Percentiles rank a stretch among this genome's conserved stretches.
These are phyloP conservation scores for Drosophila dunni DNA, from an alignment of 1,140 invertebrate species.

Conservation along the genomic window DNA sequence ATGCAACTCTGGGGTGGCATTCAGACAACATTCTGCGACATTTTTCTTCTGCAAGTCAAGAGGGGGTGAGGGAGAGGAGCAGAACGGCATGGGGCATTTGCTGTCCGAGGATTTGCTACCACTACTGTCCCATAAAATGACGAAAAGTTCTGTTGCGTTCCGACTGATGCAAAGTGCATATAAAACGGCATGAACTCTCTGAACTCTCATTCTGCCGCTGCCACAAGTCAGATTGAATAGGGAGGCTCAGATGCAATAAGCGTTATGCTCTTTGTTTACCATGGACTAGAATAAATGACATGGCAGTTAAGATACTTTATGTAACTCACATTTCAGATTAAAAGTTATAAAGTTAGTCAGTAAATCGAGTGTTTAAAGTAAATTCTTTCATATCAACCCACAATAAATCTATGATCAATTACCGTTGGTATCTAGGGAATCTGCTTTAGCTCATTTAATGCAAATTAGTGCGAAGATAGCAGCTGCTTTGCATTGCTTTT, in stretches of 20 bases:
- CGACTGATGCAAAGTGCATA: slow-evolving; percentile 54
- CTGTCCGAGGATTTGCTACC: slow-evolving; percentile 44
- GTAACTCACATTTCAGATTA: slow-evolving; percentile 24
- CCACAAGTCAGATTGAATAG: slow-evolving; percentile 50
- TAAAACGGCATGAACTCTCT: slow-evolving; percentile 31
- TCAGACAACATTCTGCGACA: slow-evolving; percentile 43
- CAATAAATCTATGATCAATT: background rate
- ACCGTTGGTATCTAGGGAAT: background rate
- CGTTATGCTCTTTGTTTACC: slow-evolving; percentile 29
- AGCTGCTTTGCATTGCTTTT: slow-evolving; percentile 13
- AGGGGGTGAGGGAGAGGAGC: background rate
- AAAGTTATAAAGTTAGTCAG: background rate
- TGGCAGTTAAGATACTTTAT: slow-evolving; percentile 3
- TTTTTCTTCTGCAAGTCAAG: slow-evolving; percentile 50
- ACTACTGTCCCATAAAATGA: slow-evolving; percentile 47
- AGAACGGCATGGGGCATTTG: background rate
- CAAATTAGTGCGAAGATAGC: background rate
- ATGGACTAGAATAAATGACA: slow-evolving; percentile 36
- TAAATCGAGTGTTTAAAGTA: too few relatives aligned
- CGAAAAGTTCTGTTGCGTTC: slow-evolving; percentile 44
- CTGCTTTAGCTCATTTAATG: background rate
- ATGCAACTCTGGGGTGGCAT: slow-evolving; percentile 22
- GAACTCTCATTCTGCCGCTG: background rate
- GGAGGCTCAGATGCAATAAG: slow-evolving; percentile 47
- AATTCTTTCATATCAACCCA: too few relatives aligned